Evolutionary conservation across 2,797 vertebrate genomes (phyloP), one percentile per base, ranked within the genome.

Genomic region (Xenentodon cancila): DNA sequence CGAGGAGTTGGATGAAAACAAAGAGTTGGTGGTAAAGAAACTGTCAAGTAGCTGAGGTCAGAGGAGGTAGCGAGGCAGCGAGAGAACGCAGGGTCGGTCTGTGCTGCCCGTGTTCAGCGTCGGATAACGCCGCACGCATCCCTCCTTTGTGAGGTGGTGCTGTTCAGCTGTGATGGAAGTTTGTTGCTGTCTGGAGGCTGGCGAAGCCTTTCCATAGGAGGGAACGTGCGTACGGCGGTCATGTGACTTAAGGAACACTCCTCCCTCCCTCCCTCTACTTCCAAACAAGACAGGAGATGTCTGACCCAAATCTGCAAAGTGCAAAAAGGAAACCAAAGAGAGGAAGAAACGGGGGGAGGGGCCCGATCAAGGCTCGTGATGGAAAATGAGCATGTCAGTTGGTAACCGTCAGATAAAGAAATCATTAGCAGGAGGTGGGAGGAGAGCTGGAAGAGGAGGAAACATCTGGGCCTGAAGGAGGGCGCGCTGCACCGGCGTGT

Each of bases 251-350:
- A 66, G 59, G 34, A 42, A 9, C 5, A n/a, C 1, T 27, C 43
- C 17, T 3, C 68, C 57, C 49, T 56, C 37, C 34, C 42, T 17
- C 12, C 32, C 42, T 22, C 17, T 4, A 45, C 32, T 7, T 58
- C 53, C 34, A 37, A 56, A 51, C 53, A 64, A 82, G 59, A 86
- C 63, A 59, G 55, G 52, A 59, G 65, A 69, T 45, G 85, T 89
- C 84, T 91, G 90, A 91, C 91, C 90, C 89, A 92, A 88, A 91
- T 92, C 84, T 84, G 77, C 68, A 68, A 71, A 75, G 79, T 80
- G 81, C 68, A 78, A 64, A 78, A 72, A 75, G 57, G 63, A 66
- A 80, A 63, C 13, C 43, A 46, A 32, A 73, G 32, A 74, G 49
- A 54, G 27, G 51, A 59, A 52, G 55, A 53, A 44, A 34, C 1